Evolutionary conservation across 2,888 invertebrate genomes (phyloP).

Genomic region (Sinhomidia bicolor): DNA sequence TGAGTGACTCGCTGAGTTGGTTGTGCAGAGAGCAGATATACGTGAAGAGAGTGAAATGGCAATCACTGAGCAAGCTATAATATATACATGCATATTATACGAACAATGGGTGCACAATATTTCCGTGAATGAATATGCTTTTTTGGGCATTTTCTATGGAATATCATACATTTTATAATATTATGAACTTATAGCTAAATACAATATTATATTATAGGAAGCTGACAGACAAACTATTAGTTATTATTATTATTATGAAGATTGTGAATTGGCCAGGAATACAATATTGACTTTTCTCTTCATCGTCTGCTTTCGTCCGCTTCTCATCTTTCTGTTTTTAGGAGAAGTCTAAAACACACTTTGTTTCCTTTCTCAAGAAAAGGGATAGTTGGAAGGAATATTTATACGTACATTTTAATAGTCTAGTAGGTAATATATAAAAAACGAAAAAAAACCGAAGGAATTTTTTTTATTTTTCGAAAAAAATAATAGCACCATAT

Average conservation of each 20-base stretch:
- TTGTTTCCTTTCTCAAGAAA: not conserved
- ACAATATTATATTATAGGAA: not conserved
- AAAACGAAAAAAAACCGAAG: not conserved
- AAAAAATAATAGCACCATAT: constrained; percentile 35
- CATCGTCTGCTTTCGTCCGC: too few species aligned
- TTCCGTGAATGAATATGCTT: too few species aligned
- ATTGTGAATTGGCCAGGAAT: not conserved
- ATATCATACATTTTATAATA: too few species aligned
- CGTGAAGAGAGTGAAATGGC: not conserved
- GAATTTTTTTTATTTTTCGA: not conserved
- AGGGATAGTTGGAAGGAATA: not conserved
- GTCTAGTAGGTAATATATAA: too few species aligned
- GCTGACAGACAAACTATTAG: constrained; percentile 25
- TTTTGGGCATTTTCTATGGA: too few species aligned
- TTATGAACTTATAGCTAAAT: too few species aligned
- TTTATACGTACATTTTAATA: not conserved
- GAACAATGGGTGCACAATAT: too few species aligned
- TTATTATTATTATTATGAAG: not conserved
- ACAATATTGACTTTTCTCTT: not conserved
- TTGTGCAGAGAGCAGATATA: not conserved
- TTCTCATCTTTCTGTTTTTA: not conserved
- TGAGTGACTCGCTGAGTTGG: constrained; percentile 19
- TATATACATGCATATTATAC: too few species aligned
- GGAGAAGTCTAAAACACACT: constrained; percentile 4
- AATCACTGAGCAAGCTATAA: too few species aligned